A percentile compares a stretch with the other conserved stretches of the same genome.
These are phyloP conservation scores for Euspilapteryx auroguttella DNA, from an alignment of 2,888 invertebrate genomes.

Conservation along the genomic window DNA sequence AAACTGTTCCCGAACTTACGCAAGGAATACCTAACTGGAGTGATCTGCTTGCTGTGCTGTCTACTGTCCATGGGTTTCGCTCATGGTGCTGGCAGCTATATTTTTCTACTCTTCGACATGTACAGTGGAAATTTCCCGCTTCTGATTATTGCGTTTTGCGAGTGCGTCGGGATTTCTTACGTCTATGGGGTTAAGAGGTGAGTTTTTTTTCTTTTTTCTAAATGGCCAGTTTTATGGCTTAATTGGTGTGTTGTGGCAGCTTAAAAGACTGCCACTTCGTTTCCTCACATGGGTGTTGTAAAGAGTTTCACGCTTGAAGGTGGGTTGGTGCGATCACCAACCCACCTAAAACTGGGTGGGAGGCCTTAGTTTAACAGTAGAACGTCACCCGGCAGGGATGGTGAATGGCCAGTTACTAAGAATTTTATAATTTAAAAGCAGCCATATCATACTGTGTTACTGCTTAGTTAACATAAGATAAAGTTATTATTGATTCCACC, in stretches of 20 bases:
- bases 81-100: slow-evolving; percentile 91
- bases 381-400: too few relatives aligned
- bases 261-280: too few relatives aligned
- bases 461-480: too few relatives aligned
- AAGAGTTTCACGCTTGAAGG: too few relatives aligned
- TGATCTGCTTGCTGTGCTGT: slow-evolving; percentile 80
- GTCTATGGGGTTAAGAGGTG: slow-evolving; percentile 90
- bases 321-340: too few relatives aligned
- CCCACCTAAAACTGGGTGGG: too few relatives aligned
- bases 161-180: slow-evolving; percentile 91
- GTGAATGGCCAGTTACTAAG: too few relatives aligned
- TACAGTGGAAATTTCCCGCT: slow-evolving; percentile 93
- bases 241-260: slow-evolving; percentile 90
- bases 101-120: slow-evolving; percentile 91
- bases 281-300: too few relatives aligned
- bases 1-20: slow-evolving; percentile 89
- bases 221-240: slow-evolving; percentile 90
- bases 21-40: slow-evolving; percentile 85
- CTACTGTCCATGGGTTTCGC: slow-evolving; percentile 87
- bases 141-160: slow-evolving; percentile 89
- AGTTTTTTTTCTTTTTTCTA: slow-evolving; percentile 12
- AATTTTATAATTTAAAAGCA: too few relatives aligned
- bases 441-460: too few relatives aligned
- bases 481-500: too few relatives aligned
- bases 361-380: too few relatives aligned